Conservation (phyloP, 1,140 invertebrate genomes). For the Homalodisca vitripennis region DNA sequence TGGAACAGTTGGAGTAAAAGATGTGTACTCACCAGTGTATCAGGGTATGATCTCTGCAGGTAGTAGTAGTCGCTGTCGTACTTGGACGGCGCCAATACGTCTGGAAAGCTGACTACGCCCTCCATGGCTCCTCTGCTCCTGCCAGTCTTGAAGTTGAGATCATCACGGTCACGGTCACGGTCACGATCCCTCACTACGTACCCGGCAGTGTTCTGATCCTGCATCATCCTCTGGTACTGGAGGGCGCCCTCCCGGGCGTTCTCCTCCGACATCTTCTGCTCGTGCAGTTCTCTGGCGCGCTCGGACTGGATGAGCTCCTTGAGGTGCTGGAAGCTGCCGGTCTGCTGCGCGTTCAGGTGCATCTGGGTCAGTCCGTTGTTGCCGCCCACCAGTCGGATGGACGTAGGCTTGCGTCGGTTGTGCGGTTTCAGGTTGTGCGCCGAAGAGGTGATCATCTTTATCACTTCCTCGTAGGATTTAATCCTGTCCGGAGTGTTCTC, state of each 20-base stretch:
- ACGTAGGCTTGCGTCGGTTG: slow-evolving; percentile 33
- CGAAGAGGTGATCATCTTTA: slow-evolving; percentile 31
- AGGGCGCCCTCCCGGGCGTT: slow-evolving; percentile 55
- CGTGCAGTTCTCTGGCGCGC: slow-evolving; percentile 63
- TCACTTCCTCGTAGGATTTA: slow-evolving; percentile 50
- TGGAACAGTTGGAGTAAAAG: too few relatives aligned
- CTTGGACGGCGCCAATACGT: slow-evolving; percentile 31
- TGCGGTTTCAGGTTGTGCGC: slow-evolving; percentile 38
- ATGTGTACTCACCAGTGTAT: slow-evolving; percentile 5
- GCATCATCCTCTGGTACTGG: slow-evolving; percentile 50
- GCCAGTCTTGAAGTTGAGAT: background rate
- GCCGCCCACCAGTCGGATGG: slow-evolving; percentile 44
- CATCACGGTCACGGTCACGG: slow-evolving; percentile 4
- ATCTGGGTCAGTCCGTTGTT: slow-evolving; percentile 36
- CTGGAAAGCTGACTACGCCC: slow-evolving; percentile 32
- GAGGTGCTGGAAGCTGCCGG: slow-evolving; percentile 62
- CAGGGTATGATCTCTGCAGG: slow-evolving; percentile 28
- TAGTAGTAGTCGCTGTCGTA: slow-evolving; percentile 32
- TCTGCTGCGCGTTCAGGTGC: slow-evolving; percentile 48
- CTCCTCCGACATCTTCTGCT: slow-evolving; percentile 61
- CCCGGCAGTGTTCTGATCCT: too few relatives aligned
- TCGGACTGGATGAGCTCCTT: slow-evolving; percentile 57
- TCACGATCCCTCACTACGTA: slow-evolving; percentile 19
- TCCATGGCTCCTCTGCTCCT: background rate
- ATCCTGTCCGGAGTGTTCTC: slow-evolving; percentile 43